Evolutionary conservation across 2,113 vertebrate genomes (phyloP), one percentile per base, ranked within the genome.

Genomic region (Abramis brama): DNA sequence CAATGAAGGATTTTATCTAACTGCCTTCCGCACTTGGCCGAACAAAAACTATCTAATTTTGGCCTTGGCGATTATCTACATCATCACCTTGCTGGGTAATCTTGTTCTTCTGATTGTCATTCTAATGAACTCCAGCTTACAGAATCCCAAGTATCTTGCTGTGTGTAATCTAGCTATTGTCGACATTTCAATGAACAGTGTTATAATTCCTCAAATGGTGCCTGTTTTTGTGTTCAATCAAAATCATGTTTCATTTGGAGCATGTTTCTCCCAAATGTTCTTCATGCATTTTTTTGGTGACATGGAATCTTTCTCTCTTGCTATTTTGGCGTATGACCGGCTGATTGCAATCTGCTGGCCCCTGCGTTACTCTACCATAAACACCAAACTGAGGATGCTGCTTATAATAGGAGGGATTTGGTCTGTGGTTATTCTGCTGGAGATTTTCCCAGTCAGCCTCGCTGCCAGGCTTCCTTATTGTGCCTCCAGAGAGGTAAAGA

Each of bases 151-250:
- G 30, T 90, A 88, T 74, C 64, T 91, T 17, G 89, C 89, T 2
- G 80, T 91, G 33, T 33, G 33, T 33, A 33, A 33, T 33, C 33
- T 33, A 21, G 91, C 91, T 1, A 39, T 91, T 21, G 87, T 91
- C 12, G 89, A 91, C 79, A 90, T 91, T 79, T 89, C 88, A 50
- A 50, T 91, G 13, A 91, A 70, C 76, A 91, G 88, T 89, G 89
- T 90, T 87, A 89, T 91, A 15, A 89, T 91, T 78, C 91, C 89
- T n/a, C 89, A 91, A 57, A 90, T 91, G 89, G 83, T 91, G 66
- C 88, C 89, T 27, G 89, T 90, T 3, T 89, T 91, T 87, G 87
- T 89, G 17, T 87, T 91, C 21, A 87, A 90, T 25, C 81, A 87
- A 23, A 89, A 88, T 77, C 30, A 81, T 17, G 70, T 91, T 33